Evolutionary conservation across 2,113 vertebrate genomes (phyloP).

Genomic region (Dasypus novemcinctus): DNA sequence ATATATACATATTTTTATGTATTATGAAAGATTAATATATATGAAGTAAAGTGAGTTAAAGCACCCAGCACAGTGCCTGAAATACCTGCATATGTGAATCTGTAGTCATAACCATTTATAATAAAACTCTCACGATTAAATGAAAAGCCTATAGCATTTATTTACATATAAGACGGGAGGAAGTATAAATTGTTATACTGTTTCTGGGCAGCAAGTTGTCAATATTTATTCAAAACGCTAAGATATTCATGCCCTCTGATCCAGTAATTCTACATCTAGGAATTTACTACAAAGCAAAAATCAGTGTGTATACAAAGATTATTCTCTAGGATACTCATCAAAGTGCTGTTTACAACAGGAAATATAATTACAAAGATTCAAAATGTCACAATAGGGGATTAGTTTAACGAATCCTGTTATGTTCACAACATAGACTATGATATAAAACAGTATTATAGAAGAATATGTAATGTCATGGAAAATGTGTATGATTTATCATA

Average conservation of each 20-base stretch:
- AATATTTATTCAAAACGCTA: slow-evolving; percentile 43
- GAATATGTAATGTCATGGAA: slow-evolving; percentile 7
- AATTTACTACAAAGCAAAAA: slow-evolving; percentile 28
- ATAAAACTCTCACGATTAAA: not conserved
- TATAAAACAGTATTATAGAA: not conserved
- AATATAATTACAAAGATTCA: not conserved
- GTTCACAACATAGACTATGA: not conserved
- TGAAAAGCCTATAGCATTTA: slow-evolving; percentile 8
- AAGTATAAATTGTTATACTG: slow-evolving; percentile 8
- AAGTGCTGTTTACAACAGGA: slow-evolving; percentile 11
- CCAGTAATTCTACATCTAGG: slow-evolving; percentile 13
- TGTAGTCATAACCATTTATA: slow-evolving; percentile 19
- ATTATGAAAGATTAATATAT: too few relatives aligned
- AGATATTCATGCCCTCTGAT: slow-evolving; percentile 2
- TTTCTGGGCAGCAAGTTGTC: not conserved
- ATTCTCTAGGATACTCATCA: slow-evolving; percentile 21
- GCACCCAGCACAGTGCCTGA: not conserved
- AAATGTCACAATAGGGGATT: not conserved
- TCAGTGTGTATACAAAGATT: not conserved
- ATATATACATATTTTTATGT: too few relatives aligned
- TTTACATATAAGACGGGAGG: not conserved
- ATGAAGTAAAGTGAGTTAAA: not conserved
- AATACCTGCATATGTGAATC: not conserved
- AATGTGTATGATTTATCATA: not conserved
- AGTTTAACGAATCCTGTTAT: slow-evolving; percentile 28